Conservation (phyloP, 1,140 invertebrate species). For the Apis florea region DNA sequence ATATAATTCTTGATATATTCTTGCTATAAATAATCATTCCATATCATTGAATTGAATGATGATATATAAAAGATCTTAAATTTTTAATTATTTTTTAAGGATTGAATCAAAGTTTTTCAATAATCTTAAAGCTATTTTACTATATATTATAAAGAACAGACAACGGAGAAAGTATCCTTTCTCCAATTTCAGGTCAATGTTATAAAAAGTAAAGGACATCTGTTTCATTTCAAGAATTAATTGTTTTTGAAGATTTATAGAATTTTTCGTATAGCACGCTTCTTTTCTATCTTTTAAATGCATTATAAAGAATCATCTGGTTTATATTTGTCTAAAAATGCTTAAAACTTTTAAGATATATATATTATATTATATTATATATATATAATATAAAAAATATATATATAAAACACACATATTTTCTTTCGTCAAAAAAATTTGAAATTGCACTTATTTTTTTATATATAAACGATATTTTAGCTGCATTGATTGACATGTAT, state of each 20-base stretch:
- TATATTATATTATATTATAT: no score
- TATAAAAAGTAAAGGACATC: constrained; percentile 4
- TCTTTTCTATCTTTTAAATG: background rate
- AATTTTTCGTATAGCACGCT: background rate
- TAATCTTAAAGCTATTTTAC: background rate
- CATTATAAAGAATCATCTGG: background rate
- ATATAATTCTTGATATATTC: no score
- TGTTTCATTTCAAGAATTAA: background rate
- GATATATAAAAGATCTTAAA: background rate
- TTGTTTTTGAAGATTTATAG: background rate
- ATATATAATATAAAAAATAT: no score
- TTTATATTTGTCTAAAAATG: background rate
- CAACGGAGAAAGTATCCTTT: constrained; percentile 44
- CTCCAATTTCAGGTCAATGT: constrained; percentile 10
- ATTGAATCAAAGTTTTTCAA: background rate
- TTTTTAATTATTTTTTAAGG: no score
- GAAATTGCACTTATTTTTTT: no score
- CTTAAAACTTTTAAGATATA: background rate
- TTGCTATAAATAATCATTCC: no score
- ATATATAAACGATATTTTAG: no score
- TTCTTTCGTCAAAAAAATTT: no score
- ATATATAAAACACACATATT: no score
- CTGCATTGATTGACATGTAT: no score
- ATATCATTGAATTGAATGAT: no score
- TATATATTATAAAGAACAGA: no score